phyloP scores from a whole-genome alignment of 2,113 vertebrate genomes.

The Tetrax tetrax region DNA sequence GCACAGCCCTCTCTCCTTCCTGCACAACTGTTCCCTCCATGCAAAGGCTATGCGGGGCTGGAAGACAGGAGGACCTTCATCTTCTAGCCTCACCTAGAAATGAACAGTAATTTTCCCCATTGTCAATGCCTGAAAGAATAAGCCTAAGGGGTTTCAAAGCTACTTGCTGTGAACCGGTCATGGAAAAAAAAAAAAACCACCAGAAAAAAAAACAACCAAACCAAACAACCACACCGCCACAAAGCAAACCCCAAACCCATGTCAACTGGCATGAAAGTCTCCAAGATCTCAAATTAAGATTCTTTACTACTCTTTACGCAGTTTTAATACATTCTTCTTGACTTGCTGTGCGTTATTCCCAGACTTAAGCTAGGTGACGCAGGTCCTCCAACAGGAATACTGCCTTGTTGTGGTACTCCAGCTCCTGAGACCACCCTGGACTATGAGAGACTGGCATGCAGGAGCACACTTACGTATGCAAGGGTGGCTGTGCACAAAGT shows the following conservation, averaged over 20 bases:
- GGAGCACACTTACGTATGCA: fast-evolving
- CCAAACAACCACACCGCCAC: too few species aligned
- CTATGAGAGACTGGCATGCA: fast-evolving
- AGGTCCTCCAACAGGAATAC: neutral
- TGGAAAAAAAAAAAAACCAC: neutral
- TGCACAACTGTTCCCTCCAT: neutral
- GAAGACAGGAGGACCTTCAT: neutral
- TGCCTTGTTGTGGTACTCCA: neutral
- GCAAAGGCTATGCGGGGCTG: neutral
- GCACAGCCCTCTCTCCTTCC: neutral
- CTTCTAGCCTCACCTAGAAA: neutral
- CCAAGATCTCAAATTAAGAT: fast-evolving
- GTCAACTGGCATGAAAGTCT: neutral
- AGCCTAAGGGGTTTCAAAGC: neutral
- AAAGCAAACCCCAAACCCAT: neutral
- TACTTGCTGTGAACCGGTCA: neutral
- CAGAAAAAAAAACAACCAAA: too few species aligned
- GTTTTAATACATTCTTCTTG: neutral
- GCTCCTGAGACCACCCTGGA: neutral
- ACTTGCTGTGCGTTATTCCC: neutral
- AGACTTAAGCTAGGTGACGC: neutral
- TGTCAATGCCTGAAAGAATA: neutral
- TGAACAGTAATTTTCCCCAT: neutral
- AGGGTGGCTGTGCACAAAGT: neutral
- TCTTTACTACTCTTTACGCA: neutral